Conservation (phyloP, 1,140 invertebrate species). For the Homalodisca vitripennis region DNA sequence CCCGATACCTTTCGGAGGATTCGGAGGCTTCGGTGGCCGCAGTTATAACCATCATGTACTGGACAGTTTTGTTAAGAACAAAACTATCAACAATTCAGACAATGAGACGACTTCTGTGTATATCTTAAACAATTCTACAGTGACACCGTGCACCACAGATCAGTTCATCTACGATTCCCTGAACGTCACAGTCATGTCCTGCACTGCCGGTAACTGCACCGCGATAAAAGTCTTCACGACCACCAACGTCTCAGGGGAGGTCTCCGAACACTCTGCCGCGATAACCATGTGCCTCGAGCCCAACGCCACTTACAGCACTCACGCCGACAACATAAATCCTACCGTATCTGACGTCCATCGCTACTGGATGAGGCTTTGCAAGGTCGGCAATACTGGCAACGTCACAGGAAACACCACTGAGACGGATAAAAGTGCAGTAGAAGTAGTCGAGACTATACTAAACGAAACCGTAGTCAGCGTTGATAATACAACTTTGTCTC, state of each 20-base stretch:
- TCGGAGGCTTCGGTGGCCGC: slow-evolving; percentile 5
- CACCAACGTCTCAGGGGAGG: slow-evolving; percentile 4
- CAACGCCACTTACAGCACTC: background rate
- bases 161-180: slow-evolving; percentile 18
- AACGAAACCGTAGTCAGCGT: background rate
- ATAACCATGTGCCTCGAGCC: slow-evolving; percentile 15
- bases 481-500: background rate
- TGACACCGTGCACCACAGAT: slow-evolving; percentile 8
- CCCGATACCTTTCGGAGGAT: slow-evolving; percentile 7
- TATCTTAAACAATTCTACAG: slow-evolving; percentile 13
- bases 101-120: slow-evolving; percentile 1
- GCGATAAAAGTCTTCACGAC: slow-evolving; percentile 11
- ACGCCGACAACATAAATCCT: slow-evolving; percentile 5
- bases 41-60: slow-evolving; percentile 19
- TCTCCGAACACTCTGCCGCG: background rate
- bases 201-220: slow-evolving; percentile 1
- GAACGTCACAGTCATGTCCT: slow-evolving; percentile 15
- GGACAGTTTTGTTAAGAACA: slow-evolving; percentile 4
- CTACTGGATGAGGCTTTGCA: slow-evolving; percentile 19
- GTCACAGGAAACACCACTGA: background rate
- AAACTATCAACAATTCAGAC: slow-evolving; percentile 4
- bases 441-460: background rate
- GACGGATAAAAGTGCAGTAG: background rate
- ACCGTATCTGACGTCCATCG: background rate
- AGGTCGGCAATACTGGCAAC: background rate